Evolutionary conservation across 2,113 vertebrate species (phyloP), one percentile per base, ranked within the genome.

Genomic region (Halcyon senegalensis): DNA sequence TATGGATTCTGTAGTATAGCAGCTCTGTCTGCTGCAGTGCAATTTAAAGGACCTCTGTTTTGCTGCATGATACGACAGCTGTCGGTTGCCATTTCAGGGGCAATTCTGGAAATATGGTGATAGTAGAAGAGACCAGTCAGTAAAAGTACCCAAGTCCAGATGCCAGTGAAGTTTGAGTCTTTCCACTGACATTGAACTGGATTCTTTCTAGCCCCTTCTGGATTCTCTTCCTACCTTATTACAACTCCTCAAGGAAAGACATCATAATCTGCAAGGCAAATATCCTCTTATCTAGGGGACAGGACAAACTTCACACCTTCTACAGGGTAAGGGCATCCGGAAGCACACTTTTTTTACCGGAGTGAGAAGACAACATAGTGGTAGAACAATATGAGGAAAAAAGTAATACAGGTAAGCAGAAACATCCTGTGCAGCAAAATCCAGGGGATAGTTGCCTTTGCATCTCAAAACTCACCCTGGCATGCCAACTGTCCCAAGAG

Each of bases 401-500:
- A 37, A 21, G 15, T 56, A 21, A 74, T 7, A 60, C 10, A 73
- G n/a, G 37, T 9, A 73, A 14, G 28, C 13, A 72, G 44, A 81
- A 93, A 73, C 14, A 27, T 33, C 25, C 48, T 27, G 24, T 18
- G 60, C 16, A 75, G 19, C 10, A 80, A 78, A 87, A 70, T 68
- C 51, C 24, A 70, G 19, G 25, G 6, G 7, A 46, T 1, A 90
- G 21, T 7, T 67, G 37, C 19, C 20, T 70, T 72, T 88, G 66
- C 9, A 51, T 33, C 50, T 60, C 2, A 1, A 73, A 76, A 97
- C 97, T 98, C 91, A 99, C 99, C 99, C 99, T 12, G 99, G 97
- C 99, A 99, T 99, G 74, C 99, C 99, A 55, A 99, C 20, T 4
- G 95, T 78, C 19, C 99, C 99, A 92, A 99, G 96, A 92, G 98